Base-by-base conservation (phyloP, 2,113 vertebrate species). In the Peromyscus californicus region DNA sequence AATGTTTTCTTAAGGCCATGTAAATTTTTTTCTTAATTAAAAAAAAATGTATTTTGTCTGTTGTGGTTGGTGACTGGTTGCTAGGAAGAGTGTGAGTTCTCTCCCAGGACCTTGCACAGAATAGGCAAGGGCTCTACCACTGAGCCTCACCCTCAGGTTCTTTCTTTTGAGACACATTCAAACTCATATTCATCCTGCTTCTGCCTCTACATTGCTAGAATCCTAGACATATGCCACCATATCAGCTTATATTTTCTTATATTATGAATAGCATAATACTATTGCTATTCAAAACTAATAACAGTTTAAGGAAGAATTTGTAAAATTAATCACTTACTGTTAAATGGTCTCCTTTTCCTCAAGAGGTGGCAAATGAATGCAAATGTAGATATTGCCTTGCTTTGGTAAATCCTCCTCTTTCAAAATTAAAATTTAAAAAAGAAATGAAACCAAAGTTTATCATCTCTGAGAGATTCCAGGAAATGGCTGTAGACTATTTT, bases 401-500 rank as follows among this genome's bases (percentile, higher is more conserved):
- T 61, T 87, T 54, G 89, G 13, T 45, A 67, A 67, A 85, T 65
- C 1, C 16, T 29, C 9, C 3, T 79, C 51, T 95, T 63, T 96
- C 54, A 76, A 87, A 95, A 67, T 4, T 93, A 9, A 33, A 92
- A 63, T 84, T 84, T 75, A 85, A 91, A 67, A 51, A 31, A 22
- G 9, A 93, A 93, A 69, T 65, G 26, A 86, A 85, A 76, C 29
- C 1, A 78, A 85, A 84, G 59, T 22, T n/a, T 48, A 82, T 78
- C n/a, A 84, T 21, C n/a, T 78, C 36, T 33, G 74, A 7, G 76
- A 11, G 8, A 93, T 59, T 21, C 13, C 93, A 75, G 16, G 29
- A 94, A 42, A 69, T 33, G 6, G 57, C 87, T 85, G 1, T 7
- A 93, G 17, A 75, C 90, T 88, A 75, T 48, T 94, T 95, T 96